A percentile compares a stretch with the other conserved stretches of the same genome.
phyloP scores from a whole-genome alignment of 2,113 vertebrate species.

The Telmatochromis brichardi region DNA sequence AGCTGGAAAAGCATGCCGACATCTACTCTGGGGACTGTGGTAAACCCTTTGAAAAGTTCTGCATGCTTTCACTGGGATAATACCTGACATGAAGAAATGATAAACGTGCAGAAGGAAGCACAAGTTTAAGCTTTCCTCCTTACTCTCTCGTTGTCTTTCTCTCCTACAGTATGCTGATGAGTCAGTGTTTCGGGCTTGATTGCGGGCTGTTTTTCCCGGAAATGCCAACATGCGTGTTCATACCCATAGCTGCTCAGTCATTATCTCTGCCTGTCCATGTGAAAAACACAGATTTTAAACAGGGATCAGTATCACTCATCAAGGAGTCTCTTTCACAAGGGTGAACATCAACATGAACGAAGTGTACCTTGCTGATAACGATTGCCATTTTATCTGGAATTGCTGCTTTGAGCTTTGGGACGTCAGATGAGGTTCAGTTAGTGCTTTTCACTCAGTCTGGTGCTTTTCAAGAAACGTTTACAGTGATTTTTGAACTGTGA shows the following conservation, averaged over 20 bases:
- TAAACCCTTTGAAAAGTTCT: not conserved
- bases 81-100: not conserved
- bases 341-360: not conserved
- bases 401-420: not conserved
- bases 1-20: conserved; percentile 1
- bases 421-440: not conserved
- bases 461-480: not conserved
- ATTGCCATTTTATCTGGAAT: not conserved
- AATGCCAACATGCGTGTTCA: conserved; percentile 54
- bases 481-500: not conserved
- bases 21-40: not conserved
- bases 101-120: not conserved
- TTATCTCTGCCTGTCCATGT: conserved; percentile 25
- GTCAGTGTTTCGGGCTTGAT: conserved; percentile 12
- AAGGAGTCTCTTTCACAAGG: not conserved
- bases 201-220: conserved; percentile 24
- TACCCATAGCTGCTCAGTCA: conserved; percentile 8
- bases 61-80: not conserved
- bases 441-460: not conserved
- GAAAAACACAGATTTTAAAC: not conserved
- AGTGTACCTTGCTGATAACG: not conserved
- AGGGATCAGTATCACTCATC: not conserved
- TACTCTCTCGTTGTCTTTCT: not conserved
- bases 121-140: not conserved
- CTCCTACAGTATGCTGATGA: conserved; percentile 1